A percentile compares a stretch with the other conserved stretches of the same genome.
Conservation (phyloP, 1,140 invertebrate genomes). For the Trissolcus basalis region DNA sequence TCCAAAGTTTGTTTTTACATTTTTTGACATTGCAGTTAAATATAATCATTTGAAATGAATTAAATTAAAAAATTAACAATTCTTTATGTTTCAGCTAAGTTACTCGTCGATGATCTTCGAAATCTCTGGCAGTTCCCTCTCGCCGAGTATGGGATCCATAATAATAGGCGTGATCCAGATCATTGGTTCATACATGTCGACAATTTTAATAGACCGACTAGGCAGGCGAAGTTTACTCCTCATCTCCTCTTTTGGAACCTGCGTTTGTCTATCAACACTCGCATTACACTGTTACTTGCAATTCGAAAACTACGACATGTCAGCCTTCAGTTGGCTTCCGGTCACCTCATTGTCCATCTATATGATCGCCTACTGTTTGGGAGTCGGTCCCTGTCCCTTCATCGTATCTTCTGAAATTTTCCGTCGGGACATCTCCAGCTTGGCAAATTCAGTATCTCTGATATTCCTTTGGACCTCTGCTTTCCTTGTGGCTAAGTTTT, state of each 20-base stretch:
- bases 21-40: too few species aligned
- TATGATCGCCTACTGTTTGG: conserved; percentile 76
- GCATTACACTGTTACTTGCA: conserved; percentile 73
- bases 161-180: conserved; percentile 74
- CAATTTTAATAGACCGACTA: conserved; percentile 78
- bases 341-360: conserved; percentile 77
- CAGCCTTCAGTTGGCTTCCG: conserved; percentile 74
- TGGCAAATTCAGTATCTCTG: conserved; percentile 75
- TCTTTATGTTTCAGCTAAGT: conserved; percentile 60
- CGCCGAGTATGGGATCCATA: conserved; percentile 76
- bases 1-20: too few species aligned
- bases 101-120: conserved; percentile 79
- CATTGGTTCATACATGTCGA: conserved; percentile 74
- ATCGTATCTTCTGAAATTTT: conserved; percentile 81
- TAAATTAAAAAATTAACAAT: background rate
- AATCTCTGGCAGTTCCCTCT: conserved; percentile 72
- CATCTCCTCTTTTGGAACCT: conserved; percentile 75
- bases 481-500: conserved; percentile 78
- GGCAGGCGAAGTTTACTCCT: conserved; percentile 79
- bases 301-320: conserved; percentile 59
- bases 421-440: conserved; percentile 72
- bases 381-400: conserved; percentile 77
- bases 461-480: conserved; percentile 75
- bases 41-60: too few species aligned
- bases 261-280: conserved; percentile 68